Percentiles rank a stretch among this genome's conserved stretches.
Conservation (phyloP, 2,113 vertebrate genomes). For the Lepus americanus region DNA sequence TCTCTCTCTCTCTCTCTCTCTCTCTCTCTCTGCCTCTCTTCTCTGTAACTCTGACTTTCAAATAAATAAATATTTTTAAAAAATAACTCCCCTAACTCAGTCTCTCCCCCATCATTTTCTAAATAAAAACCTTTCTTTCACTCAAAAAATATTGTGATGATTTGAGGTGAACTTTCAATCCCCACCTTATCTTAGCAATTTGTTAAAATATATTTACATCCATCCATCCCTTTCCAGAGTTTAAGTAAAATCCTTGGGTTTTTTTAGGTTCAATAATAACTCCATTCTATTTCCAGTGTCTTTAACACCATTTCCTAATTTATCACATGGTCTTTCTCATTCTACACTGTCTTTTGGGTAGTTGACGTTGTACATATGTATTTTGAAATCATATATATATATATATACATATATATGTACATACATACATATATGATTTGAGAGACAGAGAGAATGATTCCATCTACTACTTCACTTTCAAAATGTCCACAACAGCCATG, state of each 20-base stretch:
- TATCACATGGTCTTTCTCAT: neutral
- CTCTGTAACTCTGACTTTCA: too few species aligned
- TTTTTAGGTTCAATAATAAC: neutral
- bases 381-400: neutral
- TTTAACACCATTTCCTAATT: neutral
- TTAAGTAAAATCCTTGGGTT: neutral
- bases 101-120: neutral
- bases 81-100: neutral
- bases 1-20: too few species aligned
- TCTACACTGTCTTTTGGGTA: neutral
- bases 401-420: neutral
- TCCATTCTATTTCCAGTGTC: neutral
- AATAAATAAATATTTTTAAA: too few species aligned
- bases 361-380: neutral
- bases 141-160: neutral
- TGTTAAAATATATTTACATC: neutral
- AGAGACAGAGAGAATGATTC: too few species aligned
- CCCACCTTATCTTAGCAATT: neutral
- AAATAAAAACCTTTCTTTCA: neutral
- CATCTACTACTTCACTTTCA: too few species aligned
- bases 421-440: neutral
- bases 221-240: neutral
- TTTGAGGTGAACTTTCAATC: neutral
- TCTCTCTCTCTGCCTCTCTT: too few species aligned
- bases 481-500: too few species aligned